Percentiles rank a stretch among this genome's conserved stretches.
Evolutionary conservation across 2,797 vertebrate genomes (phyloP).

Genomic region (Sebastes nivosus): DNA sequence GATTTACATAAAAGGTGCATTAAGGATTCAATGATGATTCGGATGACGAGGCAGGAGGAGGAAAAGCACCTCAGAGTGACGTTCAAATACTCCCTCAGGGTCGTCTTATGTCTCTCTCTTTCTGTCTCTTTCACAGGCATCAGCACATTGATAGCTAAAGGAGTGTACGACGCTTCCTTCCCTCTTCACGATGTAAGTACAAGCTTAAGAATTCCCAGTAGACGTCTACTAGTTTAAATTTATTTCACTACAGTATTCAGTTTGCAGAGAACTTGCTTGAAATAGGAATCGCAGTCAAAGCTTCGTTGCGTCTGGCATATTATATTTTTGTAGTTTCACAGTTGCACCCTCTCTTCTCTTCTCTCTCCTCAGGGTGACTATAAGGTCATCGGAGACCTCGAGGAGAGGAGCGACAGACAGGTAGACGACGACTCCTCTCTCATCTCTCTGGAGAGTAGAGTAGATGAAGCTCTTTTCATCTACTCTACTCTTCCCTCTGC

Average conservation of each 20-base stretch:
- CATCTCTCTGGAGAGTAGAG: not conserved
- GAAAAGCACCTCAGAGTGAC: not conserved
- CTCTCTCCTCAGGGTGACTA: slow-evolving; percentile 88
- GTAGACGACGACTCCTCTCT: slow-evolving; percentile 65
- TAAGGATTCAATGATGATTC: not conserved
- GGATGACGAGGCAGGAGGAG: not conserved
- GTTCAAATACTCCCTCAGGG: not conserved
- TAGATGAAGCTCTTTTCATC: not conserved
- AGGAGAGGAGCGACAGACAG: slow-evolving; percentile 92
- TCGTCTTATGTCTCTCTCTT: slow-evolving; percentile 6
- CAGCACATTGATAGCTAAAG: slow-evolving; percentile 92
- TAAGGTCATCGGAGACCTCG: slow-evolving; percentile 77
- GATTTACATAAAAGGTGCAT: not conserved
- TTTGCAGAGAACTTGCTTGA: not conserved
- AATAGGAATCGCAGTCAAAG: not conserved
- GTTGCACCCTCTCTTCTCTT: not conserved
- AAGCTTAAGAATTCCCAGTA: not conserved
- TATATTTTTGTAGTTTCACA: not conserved
- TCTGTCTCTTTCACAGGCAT: slow-evolving; percentile 85
- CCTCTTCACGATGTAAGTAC: slow-evolving; percentile 94
- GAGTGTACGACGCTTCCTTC: slow-evolving; percentile 94
- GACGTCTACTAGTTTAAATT: not conserved
- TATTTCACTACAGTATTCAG: not conserved
- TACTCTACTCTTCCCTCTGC: not conserved
- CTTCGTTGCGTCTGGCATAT: not conserved